Evolutionary conservation across 2,888 invertebrate species (phyloP).

Genomic region (Acronicta alni): DNA sequence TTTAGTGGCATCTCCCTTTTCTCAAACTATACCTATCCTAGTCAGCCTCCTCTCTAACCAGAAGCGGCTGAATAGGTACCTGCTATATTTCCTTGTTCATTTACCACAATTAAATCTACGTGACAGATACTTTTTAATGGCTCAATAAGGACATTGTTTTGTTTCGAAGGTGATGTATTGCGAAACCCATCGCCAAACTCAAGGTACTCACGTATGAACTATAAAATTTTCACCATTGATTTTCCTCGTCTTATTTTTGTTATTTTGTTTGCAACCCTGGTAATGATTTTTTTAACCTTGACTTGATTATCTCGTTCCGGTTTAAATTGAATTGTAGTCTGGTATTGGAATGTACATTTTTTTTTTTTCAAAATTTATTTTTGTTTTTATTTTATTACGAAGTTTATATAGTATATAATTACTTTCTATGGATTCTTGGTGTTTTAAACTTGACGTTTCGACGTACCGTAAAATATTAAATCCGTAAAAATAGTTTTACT

Average conservation of each 20-base stretch:
- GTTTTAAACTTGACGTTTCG: no score
- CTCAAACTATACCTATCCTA: background rate
- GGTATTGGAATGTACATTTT: background rate
- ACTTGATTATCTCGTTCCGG: background rate
- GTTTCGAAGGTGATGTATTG: slow-evolving; percentile 3
- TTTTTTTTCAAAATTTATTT: background rate
- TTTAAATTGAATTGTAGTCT: background rate
- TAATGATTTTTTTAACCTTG: background rate
- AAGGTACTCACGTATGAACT: slow-evolving; percentile 8
- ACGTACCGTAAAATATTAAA: no score
- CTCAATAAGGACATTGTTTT: slow-evolving; percentile 8
- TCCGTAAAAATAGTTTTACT: no score
- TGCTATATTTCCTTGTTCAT: background rate
- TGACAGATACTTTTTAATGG: slow-evolving; percentile 24
- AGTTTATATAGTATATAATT: no score
- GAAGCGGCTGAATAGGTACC: no score
- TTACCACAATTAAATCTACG: slow-evolving; percentile 2
- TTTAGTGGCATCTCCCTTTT: background rate
- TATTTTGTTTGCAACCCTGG: background rate
- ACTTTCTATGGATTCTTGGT: no score
- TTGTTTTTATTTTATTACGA: background rate
- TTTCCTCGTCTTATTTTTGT: slow-evolving; percentile 16
- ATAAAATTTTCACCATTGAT: background rate
- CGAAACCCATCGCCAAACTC: slow-evolving; percentile 13
- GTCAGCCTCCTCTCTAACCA: no score